phyloP scores from a whole-genome alignment of 2,888 invertebrate species.

The Sphaeridia pumilis region DNA sequence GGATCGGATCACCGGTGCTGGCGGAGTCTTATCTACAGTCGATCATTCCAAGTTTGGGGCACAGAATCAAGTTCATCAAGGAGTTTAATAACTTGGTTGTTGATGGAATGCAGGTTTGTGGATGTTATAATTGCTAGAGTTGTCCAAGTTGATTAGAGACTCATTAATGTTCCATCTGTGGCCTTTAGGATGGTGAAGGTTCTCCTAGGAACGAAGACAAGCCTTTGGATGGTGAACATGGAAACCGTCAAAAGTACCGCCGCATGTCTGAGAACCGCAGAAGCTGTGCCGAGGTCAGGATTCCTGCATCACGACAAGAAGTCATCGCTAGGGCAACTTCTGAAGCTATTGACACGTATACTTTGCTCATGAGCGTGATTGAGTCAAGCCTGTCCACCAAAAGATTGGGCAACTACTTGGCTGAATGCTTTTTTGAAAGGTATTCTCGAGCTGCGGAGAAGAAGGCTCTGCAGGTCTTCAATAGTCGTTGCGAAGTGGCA shows the following conservation, averaged over 20 bases:
- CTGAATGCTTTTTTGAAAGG: not conserved
- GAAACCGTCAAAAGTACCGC: not conserved
- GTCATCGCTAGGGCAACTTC: not conserved
- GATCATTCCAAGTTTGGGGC: not conserved
- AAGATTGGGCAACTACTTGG: not conserved
- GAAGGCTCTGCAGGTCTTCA: not conserved
- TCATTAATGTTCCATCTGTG: too few species aligned
- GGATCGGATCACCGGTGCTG: not conserved
- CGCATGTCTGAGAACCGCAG: too few species aligned
- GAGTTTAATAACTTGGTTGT: not conserved
- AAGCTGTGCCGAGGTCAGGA: not conserved
- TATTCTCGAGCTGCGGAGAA: conserved; percentile 2
- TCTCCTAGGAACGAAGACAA: too few species aligned
- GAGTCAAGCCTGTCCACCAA: not conserved
- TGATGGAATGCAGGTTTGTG: too few species aligned
- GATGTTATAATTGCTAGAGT: too few species aligned
- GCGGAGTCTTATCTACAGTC: not conserved
- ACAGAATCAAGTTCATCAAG: not conserved
- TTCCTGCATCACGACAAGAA: not conserved
- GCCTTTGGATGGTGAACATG: not conserved
- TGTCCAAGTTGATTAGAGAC: too few species aligned
- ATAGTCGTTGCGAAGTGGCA: not conserved
- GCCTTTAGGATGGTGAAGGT: too few species aligned
- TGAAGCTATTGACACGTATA: conserved; percentile 1
- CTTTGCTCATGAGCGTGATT: not conserved